phyloP scores from a whole-genome alignment of 2,888 invertebrate species.

The Choreutis nemorana region DNA sequence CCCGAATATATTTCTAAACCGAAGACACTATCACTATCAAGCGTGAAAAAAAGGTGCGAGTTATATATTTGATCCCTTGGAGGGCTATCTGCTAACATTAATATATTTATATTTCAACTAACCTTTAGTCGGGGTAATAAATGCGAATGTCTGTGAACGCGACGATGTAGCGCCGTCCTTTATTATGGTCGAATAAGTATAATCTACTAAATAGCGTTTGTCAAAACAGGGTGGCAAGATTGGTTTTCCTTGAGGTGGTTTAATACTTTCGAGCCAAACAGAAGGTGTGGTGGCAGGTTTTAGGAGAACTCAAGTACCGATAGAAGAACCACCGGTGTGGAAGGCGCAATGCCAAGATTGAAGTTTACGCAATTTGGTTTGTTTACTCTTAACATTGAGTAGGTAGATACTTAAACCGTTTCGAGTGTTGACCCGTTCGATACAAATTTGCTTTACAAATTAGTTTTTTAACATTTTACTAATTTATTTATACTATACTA shows the following conservation, averaged over 20 bases:
- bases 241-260: constrained; percentile 8
- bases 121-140: too few species aligned
- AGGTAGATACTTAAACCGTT: too few species aligned
- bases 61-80: constrained; percentile 31
- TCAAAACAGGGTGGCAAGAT: constrained; percentile 15
- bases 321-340: constrained; percentile 7
- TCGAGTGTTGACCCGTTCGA: too few species aligned
- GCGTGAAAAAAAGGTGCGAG: constrained; percentile 39
- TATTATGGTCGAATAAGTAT: constrained; percentile 23
- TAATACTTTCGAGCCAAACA: constrained; percentile 10
- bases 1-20: constrained; percentile 14
- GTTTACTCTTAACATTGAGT: constrained; percentile 45
- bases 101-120: constrained; percentile 43
- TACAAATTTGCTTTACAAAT: too few species aligned
- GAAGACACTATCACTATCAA: constrained; percentile 30
- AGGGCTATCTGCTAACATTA: constrained; percentile 37
- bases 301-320: background rate
- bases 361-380: constrained; percentile 43
- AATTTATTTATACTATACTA: too few species aligned
- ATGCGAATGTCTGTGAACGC: constrained; percentile 21
- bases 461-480: too few species aligned
- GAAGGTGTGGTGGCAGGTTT: constrained; percentile 8
- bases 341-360: constrained; percentile 31
- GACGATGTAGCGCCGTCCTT: constrained; percentile 17
- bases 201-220: constrained; percentile 24